Evolutionary conservation across 2,888 invertebrate species (phyloP), one percentile per base, ranked within the genome.

Genomic region (Sarcophaga caerulescens): DNA sequence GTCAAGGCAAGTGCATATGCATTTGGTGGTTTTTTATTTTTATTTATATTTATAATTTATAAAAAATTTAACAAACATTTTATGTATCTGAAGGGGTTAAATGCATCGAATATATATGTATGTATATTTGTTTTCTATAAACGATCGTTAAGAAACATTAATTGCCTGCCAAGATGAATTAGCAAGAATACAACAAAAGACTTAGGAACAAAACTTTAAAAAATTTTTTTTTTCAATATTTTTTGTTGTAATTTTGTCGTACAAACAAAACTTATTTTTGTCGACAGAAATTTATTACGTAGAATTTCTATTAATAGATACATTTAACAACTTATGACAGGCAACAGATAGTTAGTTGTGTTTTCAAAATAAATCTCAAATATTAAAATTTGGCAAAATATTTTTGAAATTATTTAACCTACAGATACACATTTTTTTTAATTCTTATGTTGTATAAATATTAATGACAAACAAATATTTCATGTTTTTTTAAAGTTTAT

Each of bases 1-100:
- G 84, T 86, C 86, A 86, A 86, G 86, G 86, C 84, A 84, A 84
- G 70, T 84, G 73, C 74, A 80, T 75, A 66, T 83, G 77, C 75
- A 82, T 79, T 78, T 85, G 62, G 45, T 69, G 14, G n/a, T 59
- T 23, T 62, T 69, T 12, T 35, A 12, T 76, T 70, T 71, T 76
- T 68, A 44, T 12, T 21, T 35, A 62, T 68, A 44, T 12, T 21
- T 35, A 62, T 19, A 83, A 79, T 6, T 35, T 35, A 6, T 47
- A 47, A 17, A 21, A 57, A 76, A 68, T 68, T 35, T 14, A 60
- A 69, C n/a, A 68, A 78, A 84, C 65, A 65, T 57, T 66, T 44
- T 59, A 59, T 60, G 14, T 69, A 69, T 70, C 65, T 75, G 60
- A 83, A 25, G 78, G 74, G 78, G 83, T 78, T 78, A 73, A 82